A percentile compares a stretch with the other conserved stretches of the same genome.
Conservation (phyloP, 2,113 vertebrate genomes). For the Oreochromis niloticus region DNA sequence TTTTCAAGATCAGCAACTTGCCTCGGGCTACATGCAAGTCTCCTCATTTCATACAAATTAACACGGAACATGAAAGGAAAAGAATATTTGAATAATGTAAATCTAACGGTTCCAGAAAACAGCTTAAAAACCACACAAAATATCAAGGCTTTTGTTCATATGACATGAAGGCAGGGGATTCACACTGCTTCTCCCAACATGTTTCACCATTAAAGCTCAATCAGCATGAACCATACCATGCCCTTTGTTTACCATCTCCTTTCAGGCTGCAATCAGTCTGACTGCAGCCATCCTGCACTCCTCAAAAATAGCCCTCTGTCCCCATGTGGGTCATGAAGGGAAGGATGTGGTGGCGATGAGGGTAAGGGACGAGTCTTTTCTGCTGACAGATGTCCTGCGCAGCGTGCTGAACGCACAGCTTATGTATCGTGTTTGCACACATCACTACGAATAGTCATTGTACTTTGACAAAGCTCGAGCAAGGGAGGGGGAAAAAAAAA, state of each 20-base stretch:
- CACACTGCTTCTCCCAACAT: not conserved
- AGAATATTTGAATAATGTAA: not conserved
- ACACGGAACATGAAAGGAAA: not conserved
- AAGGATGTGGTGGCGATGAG: constrained; percentile 63
- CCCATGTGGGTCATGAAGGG: constrained; percentile 23
- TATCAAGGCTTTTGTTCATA: not conserved
- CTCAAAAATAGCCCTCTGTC: constrained; percentile 38
- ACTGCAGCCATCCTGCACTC: constrained; percentile 47
- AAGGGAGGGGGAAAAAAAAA: not conserved
- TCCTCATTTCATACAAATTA: not conserved
- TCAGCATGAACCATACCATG: not conserved
- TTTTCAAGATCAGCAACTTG: not conserved
- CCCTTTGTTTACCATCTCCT: constrained; percentile 48
- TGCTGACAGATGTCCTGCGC: constrained; percentile 61
- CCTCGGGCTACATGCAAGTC: not conserved
- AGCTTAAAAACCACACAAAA: not conserved
- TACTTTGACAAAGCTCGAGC: not conserved
- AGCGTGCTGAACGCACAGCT: constrained; percentile 25
- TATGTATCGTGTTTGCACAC: not conserved
- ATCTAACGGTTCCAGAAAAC: not conserved
- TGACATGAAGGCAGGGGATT: not conserved
- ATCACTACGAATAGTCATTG: not conserved
- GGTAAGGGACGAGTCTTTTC: constrained; percentile 54
- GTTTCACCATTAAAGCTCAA: not conserved
- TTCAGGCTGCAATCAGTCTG: constrained; percentile 43